Percentiles rank a stretch among this genome's conserved stretches.
Evolutionary conservation across 2,888 invertebrate genomes (phyloP).

Genomic region (Eupithecia subfuscata): DNA sequence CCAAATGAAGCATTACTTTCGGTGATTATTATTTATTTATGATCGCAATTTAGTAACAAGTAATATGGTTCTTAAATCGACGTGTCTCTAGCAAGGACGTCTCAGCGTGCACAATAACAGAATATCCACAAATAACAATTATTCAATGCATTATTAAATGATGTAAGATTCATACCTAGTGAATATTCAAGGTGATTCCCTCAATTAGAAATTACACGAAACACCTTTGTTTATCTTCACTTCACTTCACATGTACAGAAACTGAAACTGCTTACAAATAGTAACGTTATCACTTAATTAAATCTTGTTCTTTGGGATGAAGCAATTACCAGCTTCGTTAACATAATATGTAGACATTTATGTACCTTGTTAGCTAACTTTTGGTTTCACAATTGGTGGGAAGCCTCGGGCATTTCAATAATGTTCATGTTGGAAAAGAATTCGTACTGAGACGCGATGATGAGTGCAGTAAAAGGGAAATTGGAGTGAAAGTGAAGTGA

Average conservation of each 20-base stretch:
- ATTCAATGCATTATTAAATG: not conserved
- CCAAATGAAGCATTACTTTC: not conserved
- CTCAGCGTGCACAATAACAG: too few species aligned
- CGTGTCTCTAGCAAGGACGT: too few species aligned
- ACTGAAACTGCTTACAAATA: slow-evolving; percentile 21
- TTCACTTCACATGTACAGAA: slow-evolving; percentile 7
- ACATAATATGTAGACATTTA: slow-evolving; percentile 33
- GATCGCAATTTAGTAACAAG: too few species aligned
- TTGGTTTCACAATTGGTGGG: slow-evolving; percentile 45
- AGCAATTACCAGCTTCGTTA: slow-evolving; percentile 34
- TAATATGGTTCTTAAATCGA: too few species aligned
- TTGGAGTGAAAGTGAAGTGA: slow-evolving; percentile 46
- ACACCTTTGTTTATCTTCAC: slow-evolving; percentile 4
- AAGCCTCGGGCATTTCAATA: slow-evolving; percentile 33
- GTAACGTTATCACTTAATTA: slow-evolving; percentile 33
- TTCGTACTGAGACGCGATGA: slow-evolving; percentile 30
- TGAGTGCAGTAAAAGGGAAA: slow-evolving; percentile 45
- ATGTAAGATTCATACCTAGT: not conserved
- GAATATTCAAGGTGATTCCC: slow-evolving; percentile 1
- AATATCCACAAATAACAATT: too few species aligned
- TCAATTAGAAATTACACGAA: slow-evolving; percentile 2
- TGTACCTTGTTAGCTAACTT: slow-evolving; percentile 34
- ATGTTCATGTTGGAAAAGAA: slow-evolving; percentile 11
- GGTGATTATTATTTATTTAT: too few species aligned
- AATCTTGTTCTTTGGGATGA: slow-evolving; percentile 37